Evolutionary conservation across 2,888 invertebrate genomes (phyloP).

Genomic region (Drosophila gaucha): DNA sequence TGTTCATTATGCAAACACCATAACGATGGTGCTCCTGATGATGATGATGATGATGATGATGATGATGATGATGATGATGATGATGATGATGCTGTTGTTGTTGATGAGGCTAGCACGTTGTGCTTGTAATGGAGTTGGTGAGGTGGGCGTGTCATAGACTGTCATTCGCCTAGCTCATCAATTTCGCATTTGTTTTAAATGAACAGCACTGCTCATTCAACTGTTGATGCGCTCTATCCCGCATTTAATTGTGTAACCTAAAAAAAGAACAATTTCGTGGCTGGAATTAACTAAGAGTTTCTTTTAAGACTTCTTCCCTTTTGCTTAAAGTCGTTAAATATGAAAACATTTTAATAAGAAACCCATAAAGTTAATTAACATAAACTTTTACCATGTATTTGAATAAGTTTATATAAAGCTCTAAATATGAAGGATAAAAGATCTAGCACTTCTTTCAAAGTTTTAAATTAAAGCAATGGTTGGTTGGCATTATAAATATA

Average conservation of each 20-base stretch:
- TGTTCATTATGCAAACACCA: conserved; percentile 70
- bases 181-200: conserved; percentile 75
- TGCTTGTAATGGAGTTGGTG: not conserved
- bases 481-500: too few relatives aligned
- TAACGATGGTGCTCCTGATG: not conserved
- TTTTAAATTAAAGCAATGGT: too few relatives aligned
- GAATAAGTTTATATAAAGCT: too few relatives aligned
- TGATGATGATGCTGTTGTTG: conserved; percentile 21
- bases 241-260: conserved; percentile 29
- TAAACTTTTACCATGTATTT: too few relatives aligned
- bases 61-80: conserved; percentile 11
- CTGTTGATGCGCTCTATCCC: conserved; percentile 63
- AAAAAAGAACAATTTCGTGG: too few relatives aligned
- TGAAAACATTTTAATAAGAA: too few relatives aligned
- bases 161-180: conserved; percentile 75
- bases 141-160: conserved; percentile 50
- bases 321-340: too few relatives aligned
- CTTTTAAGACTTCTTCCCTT: too few relatives aligned
- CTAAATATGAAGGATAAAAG: too few relatives aligned
- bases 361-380: too few relatives aligned
- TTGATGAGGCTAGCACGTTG: conserved; percentile 41
- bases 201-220: conserved; percentile 53
- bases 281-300: too few relatives aligned
- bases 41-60: conserved; percentile 27
- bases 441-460: too few relatives aligned